A percentile compares a stretch with the other conserved stretches of the same genome.
phyloP scores from a whole-genome alignment of 2,113 vertebrate species.

The Pseudorhombus dupliciocellatus region DNA sequence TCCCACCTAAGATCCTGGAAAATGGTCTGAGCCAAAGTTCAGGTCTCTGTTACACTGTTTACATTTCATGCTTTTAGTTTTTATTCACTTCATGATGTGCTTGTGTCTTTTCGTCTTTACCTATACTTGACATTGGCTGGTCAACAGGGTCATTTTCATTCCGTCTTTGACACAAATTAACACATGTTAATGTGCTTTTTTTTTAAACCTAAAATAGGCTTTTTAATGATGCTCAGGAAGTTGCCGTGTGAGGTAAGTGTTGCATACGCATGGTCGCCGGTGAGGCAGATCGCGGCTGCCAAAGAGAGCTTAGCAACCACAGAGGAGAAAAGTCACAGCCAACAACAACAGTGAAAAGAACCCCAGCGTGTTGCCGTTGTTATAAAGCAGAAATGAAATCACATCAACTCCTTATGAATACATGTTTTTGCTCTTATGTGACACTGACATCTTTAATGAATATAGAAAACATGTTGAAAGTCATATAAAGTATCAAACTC shows the following conservation, averaged over 20 bases:
- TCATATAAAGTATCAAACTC: background rate
- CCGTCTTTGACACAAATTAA: background rate
- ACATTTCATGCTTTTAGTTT: background rate
- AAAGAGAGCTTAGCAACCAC: background rate
- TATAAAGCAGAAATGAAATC: background rate
- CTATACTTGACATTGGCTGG: too few relatives aligned
- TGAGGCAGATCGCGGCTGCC: background rate
- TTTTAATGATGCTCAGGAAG: background rate
- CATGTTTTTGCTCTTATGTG: background rate
- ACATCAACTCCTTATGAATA: background rate
- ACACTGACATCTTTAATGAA: background rate
- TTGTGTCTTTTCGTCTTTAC: too few relatives aligned
- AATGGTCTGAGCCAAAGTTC: too few relatives aligned
- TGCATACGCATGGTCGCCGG: background rate
- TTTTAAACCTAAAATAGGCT: background rate
- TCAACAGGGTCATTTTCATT: background rate
- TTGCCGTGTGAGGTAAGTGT: background rate
- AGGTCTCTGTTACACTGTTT: too few relatives aligned
- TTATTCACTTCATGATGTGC: background rate
- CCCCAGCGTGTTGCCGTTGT: background rate
- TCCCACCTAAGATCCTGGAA: too few relatives aligned
- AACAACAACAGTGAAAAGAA: slow-evolving; percentile 2
- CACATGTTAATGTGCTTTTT: background rate
- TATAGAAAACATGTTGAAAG: background rate
- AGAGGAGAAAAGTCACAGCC: background rate